These are phyloP conservation scores for Argyrosomus japonicus DNA, from an alignment of 2,113 vertebrate species.

Conservation along the genomic window DNA sequence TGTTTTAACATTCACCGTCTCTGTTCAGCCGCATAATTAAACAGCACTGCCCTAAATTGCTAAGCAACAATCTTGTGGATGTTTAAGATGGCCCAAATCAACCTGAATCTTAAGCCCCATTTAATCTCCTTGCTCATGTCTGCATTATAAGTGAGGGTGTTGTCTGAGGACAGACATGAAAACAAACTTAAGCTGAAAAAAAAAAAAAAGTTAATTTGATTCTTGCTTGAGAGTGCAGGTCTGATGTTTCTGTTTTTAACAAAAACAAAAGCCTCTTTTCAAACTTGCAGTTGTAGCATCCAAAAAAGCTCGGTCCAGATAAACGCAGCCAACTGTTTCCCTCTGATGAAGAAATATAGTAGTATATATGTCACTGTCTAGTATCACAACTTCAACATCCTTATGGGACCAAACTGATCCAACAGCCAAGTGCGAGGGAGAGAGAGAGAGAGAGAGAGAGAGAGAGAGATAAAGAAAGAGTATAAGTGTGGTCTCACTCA, in stretches of 20 bases:
- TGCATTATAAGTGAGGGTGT: slow-evolving; percentile 47
- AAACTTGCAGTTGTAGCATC: slow-evolving; percentile 34
- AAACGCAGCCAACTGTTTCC: slow-evolving; percentile 44
- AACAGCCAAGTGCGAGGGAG: slow-evolving; percentile 22
- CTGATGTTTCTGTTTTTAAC: slow-evolving; percentile 45
- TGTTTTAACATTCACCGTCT: slow-evolving; percentile 69
- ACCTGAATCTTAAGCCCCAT: slow-evolving; percentile 63
- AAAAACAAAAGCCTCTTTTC: slow-evolving; percentile 35
- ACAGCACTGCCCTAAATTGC: slow-evolving; percentile 70
- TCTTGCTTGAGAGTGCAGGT: slow-evolving; percentile 23
- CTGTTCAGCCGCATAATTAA: slow-evolving; percentile 73
- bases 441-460: slow-evolving; percentile 14
- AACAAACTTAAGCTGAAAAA: slow-evolving; percentile 59
- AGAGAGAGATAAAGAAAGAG: slow-evolving; percentile 2
- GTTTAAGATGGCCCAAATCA: slow-evolving; percentile 62
- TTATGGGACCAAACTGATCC: slow-evolving; percentile 24
- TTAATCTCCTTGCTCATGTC: slow-evolving; percentile 61
- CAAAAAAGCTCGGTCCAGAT: slow-evolving; percentile 20
- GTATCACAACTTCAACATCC: slow-evolving; percentile 19
- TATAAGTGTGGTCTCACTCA: background rate
- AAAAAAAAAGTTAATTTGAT: slow-evolving; percentile 42
- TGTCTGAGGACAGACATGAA: slow-evolving; percentile 55
- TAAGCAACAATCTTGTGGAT: slow-evolving; percentile 56
- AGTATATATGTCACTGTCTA: slow-evolving; percentile 58
- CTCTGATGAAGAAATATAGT: slow-evolving; percentile 49